Evolutionary conservation across 2,113 vertebrate species (phyloP).

Genomic region (Carassius auratus): DNA sequence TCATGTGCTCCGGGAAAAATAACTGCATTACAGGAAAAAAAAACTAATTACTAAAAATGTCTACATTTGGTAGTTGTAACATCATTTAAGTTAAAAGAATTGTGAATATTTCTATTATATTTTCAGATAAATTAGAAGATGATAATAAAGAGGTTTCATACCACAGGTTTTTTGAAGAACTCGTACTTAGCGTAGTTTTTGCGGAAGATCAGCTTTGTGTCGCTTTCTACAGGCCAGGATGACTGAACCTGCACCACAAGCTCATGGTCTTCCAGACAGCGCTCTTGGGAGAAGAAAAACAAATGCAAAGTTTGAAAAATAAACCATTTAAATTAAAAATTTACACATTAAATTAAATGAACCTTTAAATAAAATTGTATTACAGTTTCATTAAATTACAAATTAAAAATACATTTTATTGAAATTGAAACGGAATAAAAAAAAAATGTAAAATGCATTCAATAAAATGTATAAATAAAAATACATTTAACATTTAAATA

Average conservation of each 20-base stretch:
- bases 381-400: no score
- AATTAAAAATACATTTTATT: no score
- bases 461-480: no score
- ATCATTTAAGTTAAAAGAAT: background rate
- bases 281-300: conserved; percentile 71
- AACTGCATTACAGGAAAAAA: conserved; percentile 69
- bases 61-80: background rate
- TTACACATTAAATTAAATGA: no score
- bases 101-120: background rate
- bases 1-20: conserved; percentile 92
- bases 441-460: no score
- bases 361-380: no score
- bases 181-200: conserved; percentile 98
- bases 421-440: no score
- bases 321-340: no score
- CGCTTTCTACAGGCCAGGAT: conserved; percentile 83
- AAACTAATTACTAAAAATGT: background rate
- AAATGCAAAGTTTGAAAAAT: no score
- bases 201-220: conserved; percentile 87
- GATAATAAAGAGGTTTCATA: conserved; percentile 59
- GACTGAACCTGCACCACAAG: conserved; percentile 86
- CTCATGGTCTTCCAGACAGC: conserved; percentile 94
- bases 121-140: background rate
- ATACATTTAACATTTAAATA: no score
- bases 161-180: conserved; percentile 89